Evolutionary conservation across 2,113 vertebrate genomes (phyloP).

Genomic region (Alces alces): DNA sequence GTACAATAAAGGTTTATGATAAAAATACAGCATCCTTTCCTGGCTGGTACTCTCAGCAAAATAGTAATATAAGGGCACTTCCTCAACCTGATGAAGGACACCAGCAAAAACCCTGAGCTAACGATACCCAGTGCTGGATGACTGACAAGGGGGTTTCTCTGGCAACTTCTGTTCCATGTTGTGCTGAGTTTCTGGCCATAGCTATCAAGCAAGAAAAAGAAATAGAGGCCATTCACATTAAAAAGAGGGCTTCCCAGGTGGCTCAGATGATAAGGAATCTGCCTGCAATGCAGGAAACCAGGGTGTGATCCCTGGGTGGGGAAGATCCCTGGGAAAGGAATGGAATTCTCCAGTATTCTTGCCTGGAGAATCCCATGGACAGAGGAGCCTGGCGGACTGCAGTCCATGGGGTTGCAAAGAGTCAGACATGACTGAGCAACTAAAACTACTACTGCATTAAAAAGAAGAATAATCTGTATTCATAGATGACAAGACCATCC

Average conservation of each 20-base stretch:
- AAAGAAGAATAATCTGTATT: not conserved
- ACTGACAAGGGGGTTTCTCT: not conserved
- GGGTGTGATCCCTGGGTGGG: not conserved
- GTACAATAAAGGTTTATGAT: not conserved
- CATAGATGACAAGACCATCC: not conserved
- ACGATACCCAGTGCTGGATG: fast-evolving
- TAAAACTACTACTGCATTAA: not conserved
- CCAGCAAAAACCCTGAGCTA: not conserved
- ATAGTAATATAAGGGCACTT: not conserved
- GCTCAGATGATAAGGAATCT: not conserved
- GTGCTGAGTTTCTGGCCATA: not conserved
- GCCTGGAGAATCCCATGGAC: not conserved
- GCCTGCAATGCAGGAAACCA: not conserved
- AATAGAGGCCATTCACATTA: not conserved
- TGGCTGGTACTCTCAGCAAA: not conserved
- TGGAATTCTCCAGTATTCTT: not conserved
- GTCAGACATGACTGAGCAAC: not conserved
- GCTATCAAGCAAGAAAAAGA: not conserved
- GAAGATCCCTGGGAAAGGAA: not conserved
- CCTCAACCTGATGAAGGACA: not conserved
- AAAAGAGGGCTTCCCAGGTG: not conserved
- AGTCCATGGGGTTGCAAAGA: not conserved
- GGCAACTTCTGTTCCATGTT: not conserved
- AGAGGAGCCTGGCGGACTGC: fast-evolving
- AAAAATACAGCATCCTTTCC: not conserved